Base-by-base conservation (phyloP, 1,140 invertebrate genomes). In the Brevipalpus yothersi region DNA sequence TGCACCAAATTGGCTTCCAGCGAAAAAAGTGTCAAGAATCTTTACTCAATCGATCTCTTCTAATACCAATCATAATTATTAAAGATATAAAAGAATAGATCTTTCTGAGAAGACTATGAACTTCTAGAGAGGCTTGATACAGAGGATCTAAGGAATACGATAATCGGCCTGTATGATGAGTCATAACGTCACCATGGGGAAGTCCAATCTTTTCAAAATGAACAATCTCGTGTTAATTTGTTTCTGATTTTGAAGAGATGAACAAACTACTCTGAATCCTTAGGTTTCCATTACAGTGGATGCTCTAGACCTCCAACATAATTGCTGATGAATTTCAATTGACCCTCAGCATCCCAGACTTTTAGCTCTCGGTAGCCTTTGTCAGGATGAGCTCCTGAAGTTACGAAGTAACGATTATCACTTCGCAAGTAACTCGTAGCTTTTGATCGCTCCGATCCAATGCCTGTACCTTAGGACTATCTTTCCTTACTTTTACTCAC, bases 131-230 rank as follows among this genome's bases (percentile, higher is more conserved):
- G n/a, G n/a, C n/a, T 76, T 76, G 21, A 86, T 69, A 61, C 77
- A 73, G 17, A 91, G 69, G 57, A 90, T 76, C 63, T 82, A 80
- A 0, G n/a, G 84, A 87, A 67, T 86, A 82, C 11, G 71, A 68
- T 67, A 84, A 89, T 86, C 86, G 90, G 12, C 69, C 64, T 0
- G 89, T 62, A 65, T 81, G 74, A 69, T 77, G 41, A 17, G 63
- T 57, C 53, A 58, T 13, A 63, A 62, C 66, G 13, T n/a, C 7
- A 23, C 23, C 41, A n/a, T n/a, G n/a, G 3, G 2, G 49, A n/a
- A 93, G 71, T 7, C 90, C 90, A 77, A 94, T 94, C 68, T 86
- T 90, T 67, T 94, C 90, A 73, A 90, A 89, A 63, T 92, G 81
- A 11, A 80, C 73, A 41, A 92, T 73, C 15, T 81, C 74, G 67